A percentile compares a stretch with the other conserved stretches of the same genome.
Conservation (phyloP, 2,113 vertebrate genomes). For the Felis chaus region DNA sequence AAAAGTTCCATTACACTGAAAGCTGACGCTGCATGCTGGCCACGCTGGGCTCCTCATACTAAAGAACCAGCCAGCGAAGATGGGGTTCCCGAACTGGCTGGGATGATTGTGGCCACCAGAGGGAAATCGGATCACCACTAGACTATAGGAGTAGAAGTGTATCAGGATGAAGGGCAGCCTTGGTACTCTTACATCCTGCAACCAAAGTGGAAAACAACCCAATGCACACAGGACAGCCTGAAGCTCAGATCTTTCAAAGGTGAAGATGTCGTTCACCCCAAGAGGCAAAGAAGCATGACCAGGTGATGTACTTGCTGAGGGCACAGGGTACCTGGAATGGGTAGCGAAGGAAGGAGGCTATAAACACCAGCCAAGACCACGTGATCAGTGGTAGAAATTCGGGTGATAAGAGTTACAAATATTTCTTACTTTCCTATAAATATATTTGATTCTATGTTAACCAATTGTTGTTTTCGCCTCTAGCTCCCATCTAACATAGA, state of each 20-base stretch:
- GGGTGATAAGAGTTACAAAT: background rate
- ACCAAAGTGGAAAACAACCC: background rate
- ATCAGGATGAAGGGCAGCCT: background rate
- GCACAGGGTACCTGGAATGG: background rate
- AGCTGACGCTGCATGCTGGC: background rate
- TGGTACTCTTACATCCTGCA: fast-evolving
- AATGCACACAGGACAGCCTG: background rate
- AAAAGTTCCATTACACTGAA: background rate
- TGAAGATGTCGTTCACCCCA: background rate
- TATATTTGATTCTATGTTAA: background rate
- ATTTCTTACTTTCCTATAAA: background rate
- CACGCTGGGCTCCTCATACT: background rate
- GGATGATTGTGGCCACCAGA: fast-evolving
- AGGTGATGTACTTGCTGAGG: background rate
- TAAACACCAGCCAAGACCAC: background rate
- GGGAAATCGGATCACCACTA: background rate
- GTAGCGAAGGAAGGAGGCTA: background rate
- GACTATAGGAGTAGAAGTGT: background rate
- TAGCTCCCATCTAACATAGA: background rate
- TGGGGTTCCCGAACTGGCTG: background rate
- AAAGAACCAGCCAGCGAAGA: background rate
- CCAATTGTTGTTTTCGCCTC: background rate
- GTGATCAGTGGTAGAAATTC: background rate
- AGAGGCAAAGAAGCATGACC: background rate
- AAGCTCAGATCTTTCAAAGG: background rate